Percentiles rank a stretch among this genome's conserved stretches.
phyloP scores from a whole-genome alignment of 2,888 invertebrate species.

The Campopleginae sp. region DNA sequence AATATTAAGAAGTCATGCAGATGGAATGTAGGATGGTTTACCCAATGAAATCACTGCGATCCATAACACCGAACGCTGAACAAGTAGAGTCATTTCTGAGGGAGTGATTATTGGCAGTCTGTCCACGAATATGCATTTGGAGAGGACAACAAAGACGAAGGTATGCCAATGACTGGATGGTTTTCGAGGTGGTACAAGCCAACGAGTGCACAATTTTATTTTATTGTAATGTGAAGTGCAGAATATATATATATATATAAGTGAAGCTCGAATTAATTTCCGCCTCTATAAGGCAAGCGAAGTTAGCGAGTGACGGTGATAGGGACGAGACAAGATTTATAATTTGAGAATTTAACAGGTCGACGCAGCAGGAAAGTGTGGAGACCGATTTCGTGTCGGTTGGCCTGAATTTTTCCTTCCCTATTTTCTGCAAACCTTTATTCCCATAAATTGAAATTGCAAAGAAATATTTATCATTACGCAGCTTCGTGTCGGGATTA shows the following conservation, averaged over 20 bases:
- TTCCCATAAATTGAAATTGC: background rate
- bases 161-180: constrained; percentile 3
- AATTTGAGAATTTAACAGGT: background rate
- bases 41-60: constrained; percentile 66
- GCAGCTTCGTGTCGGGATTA: background rate
- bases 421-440: background rate
- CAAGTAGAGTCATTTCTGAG: constrained; percentile 16
- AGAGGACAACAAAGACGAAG: background rate
- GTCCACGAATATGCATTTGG: background rate
- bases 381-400: background rate
- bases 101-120: constrained; percentile 29
- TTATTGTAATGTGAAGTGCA: background rate
- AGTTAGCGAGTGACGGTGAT: constrained; percentile 9
- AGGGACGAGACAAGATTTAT: constrained; percentile 26
- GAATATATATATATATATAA: background rate
- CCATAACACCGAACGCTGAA: constrained; percentile 56
- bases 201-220: constrained; percentile 16
- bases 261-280: constrained; percentile 56
- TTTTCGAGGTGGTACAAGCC: background rate
- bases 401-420: background rate
- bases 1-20: constrained; percentile 48
- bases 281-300: constrained; percentile 57
- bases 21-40: constrained; percentile 56
- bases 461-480: background rate
- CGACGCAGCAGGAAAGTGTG: background rate